These are phyloP conservation scores for Endotricha flammealis DNA, from an alignment of 2,888 invertebrate genomes.

Conservation along the genomic window DNA sequence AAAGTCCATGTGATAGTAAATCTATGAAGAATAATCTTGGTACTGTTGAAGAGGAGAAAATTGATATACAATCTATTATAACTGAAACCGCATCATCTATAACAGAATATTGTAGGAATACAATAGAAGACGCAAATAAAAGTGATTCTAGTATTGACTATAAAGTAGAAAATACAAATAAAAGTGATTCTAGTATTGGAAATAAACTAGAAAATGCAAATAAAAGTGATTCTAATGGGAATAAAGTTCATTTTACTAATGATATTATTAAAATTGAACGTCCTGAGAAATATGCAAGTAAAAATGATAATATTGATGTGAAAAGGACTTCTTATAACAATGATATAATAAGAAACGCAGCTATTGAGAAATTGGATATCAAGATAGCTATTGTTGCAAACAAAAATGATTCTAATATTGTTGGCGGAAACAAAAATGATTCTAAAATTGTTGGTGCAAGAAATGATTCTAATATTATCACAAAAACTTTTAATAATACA, in stretches of 20 bases:
- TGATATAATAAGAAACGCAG: too few relatives aligned
- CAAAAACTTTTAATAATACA: neutral
- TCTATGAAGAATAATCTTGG: constrained; percentile 50
- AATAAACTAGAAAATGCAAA: constrained; percentile 20
- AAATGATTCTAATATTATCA: neutral
- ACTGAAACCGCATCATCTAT: constrained; percentile 49
- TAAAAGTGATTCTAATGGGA: constrained; percentile 16
- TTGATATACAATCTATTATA: constrained; percentile 40
- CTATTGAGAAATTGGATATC: too few relatives aligned
- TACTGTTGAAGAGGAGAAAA: constrained; percentile 60
- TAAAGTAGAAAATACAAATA: neutral
- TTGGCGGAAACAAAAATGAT: too few relatives aligned
- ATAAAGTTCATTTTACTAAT: too few relatives aligned
- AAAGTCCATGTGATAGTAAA: constrained; percentile 16
- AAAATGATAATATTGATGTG: too few relatives aligned
- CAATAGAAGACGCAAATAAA: constrained; percentile 19
- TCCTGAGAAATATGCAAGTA: neutral
- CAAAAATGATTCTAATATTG: constrained; percentile 8
- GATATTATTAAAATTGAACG: too few relatives aligned
- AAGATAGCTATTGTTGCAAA: too few relatives aligned
- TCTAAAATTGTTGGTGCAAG: too few relatives aligned
- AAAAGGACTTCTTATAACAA: too few relatives aligned
- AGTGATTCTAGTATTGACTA: constrained; percentile 14
- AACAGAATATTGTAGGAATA: constrained; percentile 36
- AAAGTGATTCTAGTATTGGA: constrained; percentile 19